Base-by-base conservation (phyloP, 2,888 invertebrate species). In the Drosophila kuntzei region DNA sequence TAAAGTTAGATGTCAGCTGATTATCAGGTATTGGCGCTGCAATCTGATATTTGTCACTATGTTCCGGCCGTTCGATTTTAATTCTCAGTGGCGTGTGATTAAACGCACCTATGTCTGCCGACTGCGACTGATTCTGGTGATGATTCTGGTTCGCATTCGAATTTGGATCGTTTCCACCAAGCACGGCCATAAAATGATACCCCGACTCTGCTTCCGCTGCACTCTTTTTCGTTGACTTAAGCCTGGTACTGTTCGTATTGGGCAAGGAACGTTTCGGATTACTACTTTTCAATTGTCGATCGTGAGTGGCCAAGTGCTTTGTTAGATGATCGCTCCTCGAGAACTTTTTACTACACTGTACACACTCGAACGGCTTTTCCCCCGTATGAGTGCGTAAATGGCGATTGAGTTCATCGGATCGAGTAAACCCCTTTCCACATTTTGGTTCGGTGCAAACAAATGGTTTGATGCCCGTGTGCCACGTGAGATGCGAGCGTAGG, bases 381-480 rank as follows among this genome's bases (percentile, higher is more conserved):
- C 90, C 90, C 0, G 91, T 91, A 62, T 91, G 91, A 0, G 91
- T 91, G 43, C 91, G 90, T 41, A 88, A 77, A 50, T 91, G 91
- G 29, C 91, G 85, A 58, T 91, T 90, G 2, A 91, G 84, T 58
- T 91, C 91, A 47, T 91, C 91, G 1, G 91, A 91, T 11, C 91
- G 87, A 0, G 91, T 91, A 34, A 91, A 91, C 11, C 91, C 90
- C 64, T 90, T 91, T 1, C 90, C 91, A 29, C 91, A 91, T 20
- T 85, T 87, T 0, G 86, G 76, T 22, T 89, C 85, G n/a, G 72
- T 77, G 60, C 91, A 91, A 3, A 90, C 89, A 58, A 91, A 91
- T 0, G 91, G 91, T 41, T 91, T 91, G 20, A 91, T 90, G 4
- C 91, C 91, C 3, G 91, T 90, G 51, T 91, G 91, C 91, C 91